Base-by-base conservation (phyloP, 2,113 vertebrate species). In the Chamaea fasciata region DNA sequence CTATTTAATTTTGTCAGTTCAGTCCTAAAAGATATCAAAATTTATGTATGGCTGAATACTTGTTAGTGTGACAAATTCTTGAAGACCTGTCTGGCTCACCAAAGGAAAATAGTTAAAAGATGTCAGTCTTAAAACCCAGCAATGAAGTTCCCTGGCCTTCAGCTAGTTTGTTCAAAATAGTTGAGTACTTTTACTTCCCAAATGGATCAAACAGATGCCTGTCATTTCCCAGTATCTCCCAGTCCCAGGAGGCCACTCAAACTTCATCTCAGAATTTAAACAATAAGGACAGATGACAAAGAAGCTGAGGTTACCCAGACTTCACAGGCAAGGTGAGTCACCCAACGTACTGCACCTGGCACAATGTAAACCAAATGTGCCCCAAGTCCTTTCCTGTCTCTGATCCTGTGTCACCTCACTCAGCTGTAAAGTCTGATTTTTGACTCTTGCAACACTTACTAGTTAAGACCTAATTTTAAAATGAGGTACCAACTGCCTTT, bases 341-440 rank as follows among this genome's bases (percentile, higher is more conserved):
- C 42, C 15, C 64, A 42, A 4, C 0, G 0, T 12, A n/a, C 76
- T n/a, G 18, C 16, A 30, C 27, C 6, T 1, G 0, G 3, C n/a
- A 22, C 7, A 69, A 59, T 0, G 0, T 7, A 65, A 63, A 67
- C 11, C 7, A 19, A 70, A 55, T 35, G 35, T 20, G 26, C 35
- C 27, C 49, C 6, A 41, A 53, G 27, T 17, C 53, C 44, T 68
- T 88, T 47, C 67, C 5, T 8, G 22, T 15, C 33, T 75, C 69
- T 47, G 39, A 28, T 21, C 22, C n/a, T n/a, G 2, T 19, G 13
- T 52, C n/a, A 56, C 4, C 47, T 89, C 71, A 86, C 17, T 9
- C 27, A 50, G 47, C n/a, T 35, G 6, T 35, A 41, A 79, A 15
- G 15, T 47, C 47, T 68, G 57, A 35, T 46, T 78, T 89, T 69